Evolutionary conservation across 2,888 invertebrate genomes (phyloP).

Genomic region (Chrysolina oricalcia): DNA sequence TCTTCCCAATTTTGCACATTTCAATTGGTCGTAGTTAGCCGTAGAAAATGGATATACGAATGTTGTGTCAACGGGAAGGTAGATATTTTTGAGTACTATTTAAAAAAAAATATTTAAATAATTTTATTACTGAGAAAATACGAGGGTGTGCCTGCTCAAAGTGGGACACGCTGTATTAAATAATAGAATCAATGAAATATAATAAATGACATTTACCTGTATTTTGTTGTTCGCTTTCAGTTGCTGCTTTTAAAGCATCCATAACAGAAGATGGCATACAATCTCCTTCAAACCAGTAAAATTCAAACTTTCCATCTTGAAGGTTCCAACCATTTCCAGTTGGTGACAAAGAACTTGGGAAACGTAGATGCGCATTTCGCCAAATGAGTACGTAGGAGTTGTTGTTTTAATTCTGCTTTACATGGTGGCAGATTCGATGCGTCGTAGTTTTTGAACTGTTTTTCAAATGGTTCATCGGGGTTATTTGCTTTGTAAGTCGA

Average conservation of each 20-base stretch:
- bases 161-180: too few relatives aligned
- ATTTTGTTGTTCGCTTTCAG: neutral
- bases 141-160: too few relatives aligned
- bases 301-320: slow-evolving; percentile 29
- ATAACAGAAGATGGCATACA: neutral
- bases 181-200: too few relatives aligned
- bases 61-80: too few relatives aligned
- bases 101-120: too few relatives aligned
- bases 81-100: too few relatives aligned
- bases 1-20: too few relatives aligned
- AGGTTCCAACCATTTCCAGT: slow-evolving; percentile 33
- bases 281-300: slow-evolving; percentile 48
- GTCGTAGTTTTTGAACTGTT: slow-evolving; percentile 38
- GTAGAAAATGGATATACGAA: too few relatives aligned
- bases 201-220: neutral
- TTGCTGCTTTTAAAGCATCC: neutral
- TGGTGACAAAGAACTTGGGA: slow-evolving; percentile 27
- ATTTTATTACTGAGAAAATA: too few relatives aligned
- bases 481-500: slow-evolving; percentile 1
- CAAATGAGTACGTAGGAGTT: slow-evolving; percentile 51
- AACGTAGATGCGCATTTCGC: slow-evolving; percentile 47
- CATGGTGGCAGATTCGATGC: slow-evolving; percentile 53
- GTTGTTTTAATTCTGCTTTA: slow-evolving; percentile 56
- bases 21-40: too few relatives aligned
- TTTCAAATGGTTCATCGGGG: slow-evolving; percentile 33